A percentile compares a stretch with the other conserved stretches of the same genome.
Conservation (phyloP, 2,797 vertebrate species). For the Siniperca scherzeri region DNA sequence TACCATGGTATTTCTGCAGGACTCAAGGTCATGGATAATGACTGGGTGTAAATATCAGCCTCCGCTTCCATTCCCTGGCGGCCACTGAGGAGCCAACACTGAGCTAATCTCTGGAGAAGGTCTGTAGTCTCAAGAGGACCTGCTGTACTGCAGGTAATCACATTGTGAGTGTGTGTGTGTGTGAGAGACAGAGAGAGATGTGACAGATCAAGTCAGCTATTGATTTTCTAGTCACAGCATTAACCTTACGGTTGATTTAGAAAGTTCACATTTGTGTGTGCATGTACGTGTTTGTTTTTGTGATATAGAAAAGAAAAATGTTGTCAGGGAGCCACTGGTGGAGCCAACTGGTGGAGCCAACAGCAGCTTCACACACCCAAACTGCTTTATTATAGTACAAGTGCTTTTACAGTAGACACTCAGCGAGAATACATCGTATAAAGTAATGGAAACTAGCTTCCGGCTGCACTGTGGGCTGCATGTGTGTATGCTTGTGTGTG, state of each 20-base stretch:
- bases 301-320: not conserved
- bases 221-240: constrained; percentile 49
- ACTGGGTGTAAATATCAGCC: constrained; percentile 79
- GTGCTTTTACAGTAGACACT: constrained; percentile 9
- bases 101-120: constrained; percentile 58
- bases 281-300: not conserved
- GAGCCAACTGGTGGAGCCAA: not conserved
- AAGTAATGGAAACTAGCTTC: constrained; percentile 18
- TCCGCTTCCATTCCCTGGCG: constrained; percentile 56
- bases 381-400: not conserved
- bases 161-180: constrained; percentile 2
- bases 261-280: constrained; percentile 33
- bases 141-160: constrained; percentile 45
- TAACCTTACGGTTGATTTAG: constrained; percentile 47
- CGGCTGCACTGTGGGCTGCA: constrained; percentile 13
- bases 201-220: constrained; percentile 47
- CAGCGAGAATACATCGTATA: not conserved
- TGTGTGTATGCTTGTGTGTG: constrained; percentile 34
- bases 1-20: constrained; percentile 71
- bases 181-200: constrained; percentile 9
- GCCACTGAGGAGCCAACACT: constrained; percentile 25
- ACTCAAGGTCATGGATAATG: constrained; percentile 71
- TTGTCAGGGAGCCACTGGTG: not conserved
- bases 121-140: constrained; percentile 52
- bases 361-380: not conserved